phyloP scores from a whole-genome alignment of 1,140 invertebrate species.

The Cheumatopsyche charites region DNA sequence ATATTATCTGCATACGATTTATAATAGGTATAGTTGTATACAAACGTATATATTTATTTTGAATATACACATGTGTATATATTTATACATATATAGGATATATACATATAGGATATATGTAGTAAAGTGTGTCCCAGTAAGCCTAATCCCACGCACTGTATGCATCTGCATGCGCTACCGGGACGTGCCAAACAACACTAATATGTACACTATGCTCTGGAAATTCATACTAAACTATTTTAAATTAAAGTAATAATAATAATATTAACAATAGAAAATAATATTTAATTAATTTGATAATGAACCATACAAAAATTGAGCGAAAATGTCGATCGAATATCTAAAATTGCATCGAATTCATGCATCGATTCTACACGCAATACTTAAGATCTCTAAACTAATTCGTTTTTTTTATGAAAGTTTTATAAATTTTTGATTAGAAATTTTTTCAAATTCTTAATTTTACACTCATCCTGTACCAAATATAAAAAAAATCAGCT shows the following conservation, averaged over 20 bases:
- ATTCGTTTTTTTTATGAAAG: too few relatives aligned
- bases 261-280: neutral
- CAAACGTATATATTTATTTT: too few relatives aligned
- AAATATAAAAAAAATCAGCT: neutral
- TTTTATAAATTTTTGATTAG: too few relatives aligned
- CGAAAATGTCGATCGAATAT: neutral
- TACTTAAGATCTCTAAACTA: too few relatives aligned
- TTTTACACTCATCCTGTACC: too few relatives aligned
- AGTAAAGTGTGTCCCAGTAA: constrained; percentile 37
- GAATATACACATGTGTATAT: neutral
- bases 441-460: too few relatives aligned
- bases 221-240: neutral
- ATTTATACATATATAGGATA: neutral
- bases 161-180: constrained; percentile 46
- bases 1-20: neutral
- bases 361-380: too few relatives aligned
- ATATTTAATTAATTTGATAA: neutral
- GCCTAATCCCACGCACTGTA: constrained; percentile 47
- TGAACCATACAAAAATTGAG: neutral
- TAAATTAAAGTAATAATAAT: too few relatives aligned
- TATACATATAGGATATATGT: neutral
- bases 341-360: too few relatives aligned
- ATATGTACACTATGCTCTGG: constrained; percentile 26
- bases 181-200: constrained; percentile 43
- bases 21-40: neutral